Evolutionary conservation across 2,797 vertebrate species (phyloP), one percentile per base, ranked within the genome.

Genomic region (Alectoris magna): DNA sequence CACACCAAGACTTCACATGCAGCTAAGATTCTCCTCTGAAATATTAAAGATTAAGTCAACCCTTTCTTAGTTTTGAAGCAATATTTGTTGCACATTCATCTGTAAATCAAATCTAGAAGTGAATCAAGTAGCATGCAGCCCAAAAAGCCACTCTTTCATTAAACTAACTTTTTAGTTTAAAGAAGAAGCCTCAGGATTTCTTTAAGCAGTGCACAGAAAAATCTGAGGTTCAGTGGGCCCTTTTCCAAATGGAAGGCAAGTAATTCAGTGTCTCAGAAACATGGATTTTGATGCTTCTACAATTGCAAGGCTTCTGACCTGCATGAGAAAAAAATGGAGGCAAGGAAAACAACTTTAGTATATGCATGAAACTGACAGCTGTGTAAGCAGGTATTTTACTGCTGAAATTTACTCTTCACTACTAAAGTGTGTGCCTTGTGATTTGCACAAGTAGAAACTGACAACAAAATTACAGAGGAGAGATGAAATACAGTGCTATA

Each of bases 301-400:
- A 96, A 83, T 64, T 87, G 69, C 60, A 67, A 79, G 34, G 24
- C 46, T 62, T 90, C 41, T 26, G 66, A 75, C 38, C 44, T 69
- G 19, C 41, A 53, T 64, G 34, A 58, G 49, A 80, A 92, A 34
- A 2, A 22, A 24, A 34, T 1, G 23, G 39, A 49, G 95, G 34
- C 24, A 73, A 87, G 41, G 26, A 14, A 29, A 90, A 95, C 41
- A 13, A 38, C 11, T 85, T 91, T 24, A 71, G 72, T 27, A 6
- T 3, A 9, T 21, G 34, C 34, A 41, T 19, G 53, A 63, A 69
- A 46, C 79, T 88, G 83, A 83, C 18, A 81, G 76, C 69, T 90
- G 34, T n/a, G 67, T 27, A 81, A 91, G 51, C 51, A 81, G 51
- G n/a, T 91, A 53, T 80, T 96, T 90, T 88, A 86, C 23, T 75